Evolutionary conservation across 2,888 invertebrate genomes (phyloP).

Genomic region (Rhimphoctona megacephalus): DNA sequence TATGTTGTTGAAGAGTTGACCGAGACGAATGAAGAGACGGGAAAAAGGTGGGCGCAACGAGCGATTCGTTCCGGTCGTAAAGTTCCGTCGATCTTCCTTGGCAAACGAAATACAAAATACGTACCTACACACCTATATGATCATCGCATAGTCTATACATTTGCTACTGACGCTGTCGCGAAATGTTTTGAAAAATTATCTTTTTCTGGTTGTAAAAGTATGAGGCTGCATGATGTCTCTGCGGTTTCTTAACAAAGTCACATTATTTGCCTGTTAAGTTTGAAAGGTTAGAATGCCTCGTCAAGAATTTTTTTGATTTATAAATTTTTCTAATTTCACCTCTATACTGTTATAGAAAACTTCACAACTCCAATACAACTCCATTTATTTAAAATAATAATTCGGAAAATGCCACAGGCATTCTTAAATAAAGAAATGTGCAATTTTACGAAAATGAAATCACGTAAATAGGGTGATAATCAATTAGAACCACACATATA

Average conservation of each 20-base stretch:
- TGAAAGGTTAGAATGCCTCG: slow-evolving; percentile 15
- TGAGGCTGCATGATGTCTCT: slow-evolving; percentile 70
- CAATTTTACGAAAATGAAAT: too few relatives aligned
- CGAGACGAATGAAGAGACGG: slow-evolving; percentile 59
- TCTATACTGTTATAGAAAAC: slow-evolving; percentile 19
- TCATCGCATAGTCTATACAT: slow-evolving; percentile 38
- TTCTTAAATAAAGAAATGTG: not conserved
- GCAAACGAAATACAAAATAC: slow-evolving; percentile 61
- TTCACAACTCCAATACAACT: slow-evolving; percentile 14
- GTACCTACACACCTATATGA: slow-evolving; percentile 31
- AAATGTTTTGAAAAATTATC: slow-evolving; percentile 62
- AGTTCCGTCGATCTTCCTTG: slow-evolving; percentile 59
- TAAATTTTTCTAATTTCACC: slow-evolving; percentile 35
- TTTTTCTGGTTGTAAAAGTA: slow-evolving; percentile 70
- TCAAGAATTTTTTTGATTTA: slow-evolving; percentile 62
- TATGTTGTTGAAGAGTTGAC: slow-evolving; percentile 58
- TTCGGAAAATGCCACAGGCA: not conserved
- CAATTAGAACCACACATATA: too few relatives aligned
- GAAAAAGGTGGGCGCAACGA: slow-evolving; percentile 65
- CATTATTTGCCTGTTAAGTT: slow-evolving; percentile 73
- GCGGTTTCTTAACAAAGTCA: slow-evolving; percentile 71
- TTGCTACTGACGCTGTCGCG: slow-evolving; percentile 32
- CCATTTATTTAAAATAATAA: not conserved
- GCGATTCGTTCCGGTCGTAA: slow-evolving; percentile 75
- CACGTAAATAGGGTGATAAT: too few relatives aligned